These are phyloP conservation scores for Drosophila chauvacae DNA, from an alignment of 1,140 invertebrate genomes.

Conservation along the genomic window DNA sequence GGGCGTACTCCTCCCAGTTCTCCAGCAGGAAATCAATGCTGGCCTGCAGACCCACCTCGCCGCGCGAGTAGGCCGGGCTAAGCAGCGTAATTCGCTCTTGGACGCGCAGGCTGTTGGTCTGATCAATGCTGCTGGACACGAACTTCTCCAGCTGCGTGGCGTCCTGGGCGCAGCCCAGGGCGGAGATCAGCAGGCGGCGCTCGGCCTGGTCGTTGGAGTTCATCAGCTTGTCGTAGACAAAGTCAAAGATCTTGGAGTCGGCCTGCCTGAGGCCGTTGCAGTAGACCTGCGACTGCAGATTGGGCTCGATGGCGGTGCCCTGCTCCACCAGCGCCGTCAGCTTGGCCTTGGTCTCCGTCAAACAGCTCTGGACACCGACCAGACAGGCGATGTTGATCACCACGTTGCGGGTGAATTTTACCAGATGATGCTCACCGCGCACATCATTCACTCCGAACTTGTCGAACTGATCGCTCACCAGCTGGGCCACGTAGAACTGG, in stretches of 20 bases:
- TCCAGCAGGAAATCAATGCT: constrained; percentile 65
- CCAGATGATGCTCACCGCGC: constrained; percentile 78
- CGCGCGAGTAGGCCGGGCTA: constrained; percentile 65
- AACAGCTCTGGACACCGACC: constrained; percentile 84
- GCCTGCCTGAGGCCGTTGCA: constrained; percentile 88
- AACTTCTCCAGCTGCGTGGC: constrained; percentile 59
- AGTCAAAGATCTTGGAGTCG: constrained; percentile 87
- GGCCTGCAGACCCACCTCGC: constrained; percentile 59
- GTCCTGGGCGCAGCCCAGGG: constrained; percentile 86
- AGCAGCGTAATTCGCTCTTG: constrained; percentile 74
- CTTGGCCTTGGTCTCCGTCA: constrained; percentile 81
- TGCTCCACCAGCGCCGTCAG: constrained; percentile 78
- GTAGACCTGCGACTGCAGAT: constrained; percentile 85
- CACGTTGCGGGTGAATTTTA: constrained; percentile 78
- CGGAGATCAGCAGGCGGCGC: constrained; percentile 85
- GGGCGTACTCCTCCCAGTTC: constrained; percentile 60
- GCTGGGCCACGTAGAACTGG: constrained; percentile 50
- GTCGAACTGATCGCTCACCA: constrained; percentile 81
- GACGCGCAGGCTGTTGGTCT: constrained; percentile 41
- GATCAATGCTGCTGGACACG: constrained; percentile 67
- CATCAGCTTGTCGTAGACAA: constrained; percentile 87
- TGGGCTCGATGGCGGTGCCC: constrained; percentile 75
- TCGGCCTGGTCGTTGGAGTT: constrained; percentile 86
- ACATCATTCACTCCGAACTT: constrained; percentile 82
- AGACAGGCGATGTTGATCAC: constrained; percentile 85